Conservation (phyloP, 2,797 vertebrate genomes). For the Xiphorhynchus erythropygius region DNA sequence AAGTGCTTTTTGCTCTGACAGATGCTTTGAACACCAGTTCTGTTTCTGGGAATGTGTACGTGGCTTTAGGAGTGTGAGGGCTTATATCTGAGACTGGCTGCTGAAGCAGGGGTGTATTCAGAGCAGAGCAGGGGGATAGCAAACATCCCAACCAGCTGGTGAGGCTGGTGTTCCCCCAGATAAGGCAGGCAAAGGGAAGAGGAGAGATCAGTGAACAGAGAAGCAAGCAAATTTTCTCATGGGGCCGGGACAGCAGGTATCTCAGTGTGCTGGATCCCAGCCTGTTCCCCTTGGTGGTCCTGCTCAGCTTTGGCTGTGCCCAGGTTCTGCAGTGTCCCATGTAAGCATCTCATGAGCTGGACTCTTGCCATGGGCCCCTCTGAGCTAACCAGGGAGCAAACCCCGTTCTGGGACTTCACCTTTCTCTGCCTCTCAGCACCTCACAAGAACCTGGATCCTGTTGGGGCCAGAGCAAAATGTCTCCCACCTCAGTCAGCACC, state of each 20-base stretch:
- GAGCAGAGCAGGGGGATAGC: background rate
- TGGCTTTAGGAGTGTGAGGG: background rate
- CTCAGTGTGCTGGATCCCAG: background rate
- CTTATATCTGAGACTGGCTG: background rate
- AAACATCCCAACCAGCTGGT: background rate
- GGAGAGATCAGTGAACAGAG: background rate
- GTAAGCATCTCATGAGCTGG: background rate
- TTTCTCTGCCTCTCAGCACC: background rate
- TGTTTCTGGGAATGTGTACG: background rate
- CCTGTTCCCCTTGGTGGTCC: background rate
- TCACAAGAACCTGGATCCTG: background rate
- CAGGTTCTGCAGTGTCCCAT: background rate
- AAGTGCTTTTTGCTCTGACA: background rate
- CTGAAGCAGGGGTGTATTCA: background rate
- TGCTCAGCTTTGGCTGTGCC: rapidly evolving
- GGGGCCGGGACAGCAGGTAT: background rate
- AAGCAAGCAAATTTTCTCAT: background rate
- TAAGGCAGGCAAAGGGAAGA: background rate
- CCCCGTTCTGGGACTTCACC: rapidly evolving
- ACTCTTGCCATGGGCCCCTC: background rate
- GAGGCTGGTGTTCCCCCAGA: background rate
- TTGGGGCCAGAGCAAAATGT: rapidly evolving
- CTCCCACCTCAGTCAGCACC: background rate
- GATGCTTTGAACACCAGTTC: background rate
- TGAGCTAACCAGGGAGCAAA: background rate